These are phyloP conservation scores for Lucifuga dentata DNA, from an alignment of 2,113 vertebrate genomes.

Conservation along the genomic window DNA sequence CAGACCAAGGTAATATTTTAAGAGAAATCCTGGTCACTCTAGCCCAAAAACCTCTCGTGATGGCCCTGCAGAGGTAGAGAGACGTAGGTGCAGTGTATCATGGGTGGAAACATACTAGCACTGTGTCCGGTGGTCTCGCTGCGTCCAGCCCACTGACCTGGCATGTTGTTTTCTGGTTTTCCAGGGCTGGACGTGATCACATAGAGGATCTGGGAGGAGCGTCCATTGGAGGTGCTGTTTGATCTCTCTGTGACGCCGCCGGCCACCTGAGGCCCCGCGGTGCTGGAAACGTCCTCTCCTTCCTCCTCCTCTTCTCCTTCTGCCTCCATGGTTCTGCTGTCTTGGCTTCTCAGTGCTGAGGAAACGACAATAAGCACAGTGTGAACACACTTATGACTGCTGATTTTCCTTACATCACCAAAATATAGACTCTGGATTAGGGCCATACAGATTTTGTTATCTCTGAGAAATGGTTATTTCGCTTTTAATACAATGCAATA, in stretches of 20 bases:
- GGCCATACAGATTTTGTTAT: no score
- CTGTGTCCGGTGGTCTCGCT: constrained; percentile 75
- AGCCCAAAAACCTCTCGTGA: constrained; percentile 4
- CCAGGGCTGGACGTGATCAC: constrained; percentile 96
- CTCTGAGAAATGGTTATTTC: no score
- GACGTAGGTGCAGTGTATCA: constrained; percentile 15
- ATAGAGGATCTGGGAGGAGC: constrained; percentile 91
- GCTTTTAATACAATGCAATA: no score
- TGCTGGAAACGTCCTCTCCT: constrained; percentile 79
- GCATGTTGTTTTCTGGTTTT: constrained; percentile 88
- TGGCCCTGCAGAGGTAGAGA: constrained; percentile 26
- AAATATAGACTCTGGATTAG: not conserved
- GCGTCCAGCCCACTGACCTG: constrained; percentile 88
- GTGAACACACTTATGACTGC: not conserved
- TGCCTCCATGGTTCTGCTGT: constrained; percentile 58
- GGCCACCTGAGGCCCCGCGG: constrained; percentile 73
- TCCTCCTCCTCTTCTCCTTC: constrained; percentile 76
- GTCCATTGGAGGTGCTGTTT: constrained; percentile 86
- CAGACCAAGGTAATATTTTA: constrained; percentile 7
- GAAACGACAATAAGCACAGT: constrained; percentile 22
- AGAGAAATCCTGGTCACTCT: constrained; percentile 47
- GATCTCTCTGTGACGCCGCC: constrained; percentile 85
- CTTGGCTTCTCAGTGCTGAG: constrained; percentile 84
- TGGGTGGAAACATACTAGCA: constrained; percentile 78
- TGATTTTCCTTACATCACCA: not conserved